phyloP scores from a whole-genome alignment of 2,797 vertebrate species.

The Hybognathus amarus region DNA sequence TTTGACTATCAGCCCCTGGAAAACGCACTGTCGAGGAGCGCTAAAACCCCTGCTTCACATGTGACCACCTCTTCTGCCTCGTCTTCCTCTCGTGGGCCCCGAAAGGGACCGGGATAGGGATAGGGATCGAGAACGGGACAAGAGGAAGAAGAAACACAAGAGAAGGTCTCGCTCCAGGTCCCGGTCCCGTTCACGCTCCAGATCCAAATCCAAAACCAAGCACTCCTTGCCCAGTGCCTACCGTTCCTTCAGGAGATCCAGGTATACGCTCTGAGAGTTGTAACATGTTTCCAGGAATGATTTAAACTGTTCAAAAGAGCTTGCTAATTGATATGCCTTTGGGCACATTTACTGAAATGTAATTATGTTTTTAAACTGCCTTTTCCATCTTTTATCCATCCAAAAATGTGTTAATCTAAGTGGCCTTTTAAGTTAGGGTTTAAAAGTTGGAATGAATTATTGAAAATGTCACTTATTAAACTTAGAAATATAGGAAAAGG shows the following conservation, averaged over 20 bases:
- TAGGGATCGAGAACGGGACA: slow-evolving; percentile 73
- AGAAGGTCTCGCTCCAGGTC: slow-evolving; percentile 87
- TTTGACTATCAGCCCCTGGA: slow-evolving; percentile 50
- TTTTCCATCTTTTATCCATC: neutral
- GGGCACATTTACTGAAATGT: slow-evolving; percentile 27
- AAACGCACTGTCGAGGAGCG: slow-evolving; percentile 56
- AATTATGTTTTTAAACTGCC: slow-evolving; percentile 16
- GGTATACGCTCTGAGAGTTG: slow-evolving; percentile 72
- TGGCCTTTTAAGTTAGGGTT: slow-evolving; percentile 26
- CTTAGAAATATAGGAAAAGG: neutral
- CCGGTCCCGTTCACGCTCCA: slow-evolving; percentile 82
- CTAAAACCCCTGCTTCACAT: slow-evolving; percentile 43
- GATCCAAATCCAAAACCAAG: slow-evolving; percentile 84
- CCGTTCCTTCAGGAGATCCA: slow-evolving; percentile 85
- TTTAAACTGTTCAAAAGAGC: slow-evolving; percentile 18
- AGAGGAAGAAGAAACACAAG: slow-evolving; percentile 95
- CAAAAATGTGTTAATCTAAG: slow-evolving; percentile 26
- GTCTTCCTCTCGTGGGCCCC: slow-evolving; percentile 48
- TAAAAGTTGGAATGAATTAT: neutral
- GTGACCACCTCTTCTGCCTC: slow-evolving; percentile 57
- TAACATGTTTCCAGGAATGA: neutral
- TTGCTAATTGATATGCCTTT: slow-evolving; percentile 33
- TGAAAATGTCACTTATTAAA: neutral
- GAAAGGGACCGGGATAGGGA: slow-evolving; percentile 56
- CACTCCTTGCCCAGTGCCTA: slow-evolving; percentile 94